Base-by-base conservation (phyloP, 2,113 vertebrate genomes). In the Psophia crepitans region DNA sequence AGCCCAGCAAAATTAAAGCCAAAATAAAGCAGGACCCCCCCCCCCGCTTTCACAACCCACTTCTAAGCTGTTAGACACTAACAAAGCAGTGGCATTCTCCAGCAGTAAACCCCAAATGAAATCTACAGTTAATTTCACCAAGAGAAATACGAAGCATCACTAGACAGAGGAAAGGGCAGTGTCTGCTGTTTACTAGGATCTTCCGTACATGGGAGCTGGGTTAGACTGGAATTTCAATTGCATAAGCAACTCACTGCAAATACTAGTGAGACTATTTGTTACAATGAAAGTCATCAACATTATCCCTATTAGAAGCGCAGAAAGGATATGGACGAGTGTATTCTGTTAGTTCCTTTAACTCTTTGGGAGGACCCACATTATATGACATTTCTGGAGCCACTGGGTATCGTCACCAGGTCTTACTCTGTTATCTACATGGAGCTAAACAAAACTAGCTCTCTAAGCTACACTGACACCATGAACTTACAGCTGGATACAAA, bases 11-110 rank as follows among this genome's bases (percentile, higher is more conserved):
- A 78, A 73, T 56, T 16, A 54, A 46, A 90, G 37, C 23, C 54
- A 32, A 57, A 56, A 46, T 3, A 14, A 33, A 80, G 66, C 58
- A n/a, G 57, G 43, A 82, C 28, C 1, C 0, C 4, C 0, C 4
- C 41, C 43, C 12, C n/a, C 16, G 24, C 11, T 60, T 33, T 12
- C 58, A n/a, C 77, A 28, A 15, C 1, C 75, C 60, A 63, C 66
- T 89, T 41, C 35, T 3, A 35, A 54, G 86, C 48, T 3, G 6
- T 12, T 30, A 12, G 1, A 1, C 2, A 27, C 22, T 26, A 32
- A 14, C 49, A 43, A 13, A 39, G 69, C 8, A 0, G 46, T 11
- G 64, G 33, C 22, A 41, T 46, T 60, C 85, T 33, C 19, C 65
- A 60, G 65, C 78, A 82, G 44, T 43, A 41, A 75, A 90, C 48